Evolutionary conservation across 1,140 invertebrate species (phyloP).

Genomic region (Magallana angulata): DNA sequence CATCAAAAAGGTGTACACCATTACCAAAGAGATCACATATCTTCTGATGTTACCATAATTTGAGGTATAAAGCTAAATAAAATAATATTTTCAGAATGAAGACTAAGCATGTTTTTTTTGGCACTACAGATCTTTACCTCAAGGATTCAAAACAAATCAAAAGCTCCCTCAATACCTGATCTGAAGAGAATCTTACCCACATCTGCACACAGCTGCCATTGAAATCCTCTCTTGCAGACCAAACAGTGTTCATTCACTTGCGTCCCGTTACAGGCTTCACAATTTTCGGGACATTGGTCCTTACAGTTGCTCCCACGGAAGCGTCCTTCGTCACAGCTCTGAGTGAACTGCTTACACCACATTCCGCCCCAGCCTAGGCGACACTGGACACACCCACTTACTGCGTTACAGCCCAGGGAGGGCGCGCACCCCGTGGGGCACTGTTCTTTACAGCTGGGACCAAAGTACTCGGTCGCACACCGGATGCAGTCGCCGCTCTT

Average conservation of each 20-base stretch:
- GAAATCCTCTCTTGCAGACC: not conserved
- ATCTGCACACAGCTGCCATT: not conserved
- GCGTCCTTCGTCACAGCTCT: not conserved
- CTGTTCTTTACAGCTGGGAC: not conserved
- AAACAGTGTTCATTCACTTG: not conserved
- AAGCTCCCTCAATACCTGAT: too few relatives aligned
- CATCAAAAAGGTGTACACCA: too few relatives aligned
- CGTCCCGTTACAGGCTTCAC: not conserved
- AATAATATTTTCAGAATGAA: too few relatives aligned
- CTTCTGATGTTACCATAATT: too few relatives aligned
- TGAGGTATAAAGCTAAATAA: too few relatives aligned
- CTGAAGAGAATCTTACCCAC: not conserved
- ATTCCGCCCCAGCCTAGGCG: not conserved
- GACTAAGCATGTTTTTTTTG: too few relatives aligned
- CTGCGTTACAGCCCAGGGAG: slow-evolving; percentile 2
- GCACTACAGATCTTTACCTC: too few relatives aligned
- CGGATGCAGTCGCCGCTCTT: not conserved
- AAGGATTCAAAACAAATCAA: too few relatives aligned
- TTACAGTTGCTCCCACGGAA: not conserved
- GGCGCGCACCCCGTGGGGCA: not conserved
- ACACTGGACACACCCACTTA: not conserved
- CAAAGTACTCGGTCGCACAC: not conserved
- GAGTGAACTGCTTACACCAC: not conserved
- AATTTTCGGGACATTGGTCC: not conserved
- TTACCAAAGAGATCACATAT: too few relatives aligned